Base-by-base conservation (phyloP, 1,140 invertebrate genomes). In the Diplogasteroides magnus region DNA sequence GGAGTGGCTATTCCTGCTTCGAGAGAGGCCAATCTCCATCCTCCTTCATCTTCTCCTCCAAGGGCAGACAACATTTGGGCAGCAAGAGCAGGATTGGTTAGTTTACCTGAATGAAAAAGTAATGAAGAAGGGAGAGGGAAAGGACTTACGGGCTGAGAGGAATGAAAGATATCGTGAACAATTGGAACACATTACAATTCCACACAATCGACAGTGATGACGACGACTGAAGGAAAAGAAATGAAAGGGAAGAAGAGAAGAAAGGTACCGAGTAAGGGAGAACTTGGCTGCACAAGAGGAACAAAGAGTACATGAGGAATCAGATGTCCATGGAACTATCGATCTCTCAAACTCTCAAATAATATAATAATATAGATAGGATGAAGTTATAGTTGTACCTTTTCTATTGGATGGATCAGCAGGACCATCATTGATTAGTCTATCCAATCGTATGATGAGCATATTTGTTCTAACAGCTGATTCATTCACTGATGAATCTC, bases 151-250 rank as follows among this genome's bases (percentile, higher is more conserved):
- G 68, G 93, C 94, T 84, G 89, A 88, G 64, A 88, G 85, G 78
- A 93, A 86, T 48, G 90, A 87, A 70, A 98, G 85, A 84, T 95
- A 96, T 72, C 89, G 85, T 19, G 93, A 97, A 83, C 95, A 98
- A 75, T 90, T 89, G 82, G 94, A 88, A 84, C 95, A 98, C 87
- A 97, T 91, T 68, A 98, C 90, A 64, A 90, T 90, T 0, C 96
- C 95, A 87, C 95, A 98, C 2, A 98, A 85, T 74, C 95, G 86
- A 82, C 95, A 98, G 84, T 98, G 95, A 86, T 98, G 95, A 83
- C 94, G 91, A 69, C 94, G 86, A 11, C 37, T 48, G 37, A 48
- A 48, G 19, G 6, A 19, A 19, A 19, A 48, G 37, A 48, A n/a
- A n/a, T n/a, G n/a, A n/a, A n/a, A n/a, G n/a, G n/a, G n/a, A n/a